These are phyloP conservation scores for Xylophagus ater DNA, from an alignment of 2,888 invertebrate genomes.

Conservation along the genomic window DNA sequence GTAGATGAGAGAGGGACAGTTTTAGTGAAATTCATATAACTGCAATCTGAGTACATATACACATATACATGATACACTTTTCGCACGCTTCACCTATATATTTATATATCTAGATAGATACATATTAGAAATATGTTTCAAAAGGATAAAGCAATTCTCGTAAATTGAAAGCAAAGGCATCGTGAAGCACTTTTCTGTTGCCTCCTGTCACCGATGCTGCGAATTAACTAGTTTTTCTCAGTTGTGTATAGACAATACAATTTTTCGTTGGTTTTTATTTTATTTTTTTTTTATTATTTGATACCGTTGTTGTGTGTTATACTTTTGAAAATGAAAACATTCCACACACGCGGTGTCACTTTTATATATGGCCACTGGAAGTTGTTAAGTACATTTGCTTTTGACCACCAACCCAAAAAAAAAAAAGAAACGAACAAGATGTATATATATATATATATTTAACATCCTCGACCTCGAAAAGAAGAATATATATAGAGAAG, in stretches of 20 bases:
- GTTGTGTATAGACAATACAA: no score
- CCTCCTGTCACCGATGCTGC: constrained; percentile 1
- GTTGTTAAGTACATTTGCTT: constrained; percentile 15
- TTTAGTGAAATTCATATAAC: not conserved
- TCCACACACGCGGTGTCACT: constrained; percentile 23
- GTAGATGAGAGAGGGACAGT: not conserved
- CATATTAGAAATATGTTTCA: constrained; percentile 1
- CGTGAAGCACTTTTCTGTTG: constrained; percentile 1
- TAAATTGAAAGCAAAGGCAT: constrained; percentile 12
- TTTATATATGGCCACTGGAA: constrained; percentile 12
- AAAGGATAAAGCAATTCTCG: constrained; percentile 13
- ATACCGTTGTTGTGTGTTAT: constrained; percentile 8
- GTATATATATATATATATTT: no score
- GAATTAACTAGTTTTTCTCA: constrained; percentile 12
- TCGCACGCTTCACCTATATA: constrained; percentile 4
- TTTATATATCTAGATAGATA: no score
- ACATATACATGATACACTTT: constrained; percentile 6
- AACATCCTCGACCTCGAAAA: no score
- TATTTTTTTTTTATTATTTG: constrained; percentile 7
- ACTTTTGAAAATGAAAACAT: constrained; percentile 22
- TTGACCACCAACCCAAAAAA: constrained; percentile 14
- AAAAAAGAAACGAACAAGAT: no score
- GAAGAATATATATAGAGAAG: no score
- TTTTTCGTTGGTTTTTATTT: not conserved
- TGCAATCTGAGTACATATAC: not conserved